These are phyloP conservation scores for Synchiropus splendidus DNA, from an alignment of 2,113 vertebrate species.

Conservation along the genomic window DNA sequence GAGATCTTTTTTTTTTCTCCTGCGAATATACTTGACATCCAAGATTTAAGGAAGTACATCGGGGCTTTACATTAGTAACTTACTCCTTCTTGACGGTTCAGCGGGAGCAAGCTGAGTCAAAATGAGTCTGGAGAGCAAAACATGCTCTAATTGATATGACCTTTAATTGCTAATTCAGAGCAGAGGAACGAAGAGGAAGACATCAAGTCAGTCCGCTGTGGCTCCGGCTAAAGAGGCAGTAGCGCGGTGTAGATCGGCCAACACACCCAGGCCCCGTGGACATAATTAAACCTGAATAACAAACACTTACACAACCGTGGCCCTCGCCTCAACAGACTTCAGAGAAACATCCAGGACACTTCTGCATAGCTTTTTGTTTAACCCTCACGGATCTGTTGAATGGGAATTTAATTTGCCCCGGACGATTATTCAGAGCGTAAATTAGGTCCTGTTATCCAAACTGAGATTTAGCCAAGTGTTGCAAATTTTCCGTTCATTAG, in stretches of 20 bases:
- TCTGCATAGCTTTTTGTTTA: slow-evolving; percentile 37
- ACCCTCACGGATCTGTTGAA: slow-evolving; percentile 48
- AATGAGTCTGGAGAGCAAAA: slow-evolving; percentile 71
- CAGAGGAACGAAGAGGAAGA: slow-evolving; percentile 65
- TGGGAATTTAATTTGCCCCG: slow-evolving; percentile 44
- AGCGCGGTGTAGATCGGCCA: slow-evolving; percentile 55
- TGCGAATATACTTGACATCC: neutral
- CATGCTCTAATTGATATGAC: slow-evolving; percentile 76
- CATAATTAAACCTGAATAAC: slow-evolving; percentile 76
- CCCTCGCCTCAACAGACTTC: slow-evolving; percentile 45
- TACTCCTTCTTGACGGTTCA: slow-evolving; percentile 44
- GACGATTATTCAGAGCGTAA: slow-evolving; percentile 41
- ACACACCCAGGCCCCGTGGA: slow-evolving; percentile 66
- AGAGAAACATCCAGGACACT: slow-evolving; percentile 57
- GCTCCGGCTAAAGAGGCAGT: slow-evolving; percentile 57
- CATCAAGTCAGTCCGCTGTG: slow-evolving; percentile 69
- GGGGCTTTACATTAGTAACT: slow-evolving; percentile 38
- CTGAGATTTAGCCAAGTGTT: too few species aligned
- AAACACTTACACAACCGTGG: slow-evolving; percentile 63
- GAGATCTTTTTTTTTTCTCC: too few species aligned
- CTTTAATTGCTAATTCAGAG: slow-evolving; percentile 72
- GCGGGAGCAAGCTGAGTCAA: slow-evolving; percentile 64
- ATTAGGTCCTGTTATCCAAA: slow-evolving; percentile 37
- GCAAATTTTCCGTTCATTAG: too few species aligned
- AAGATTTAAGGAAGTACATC: slow-evolving; percentile 23